Conservation (phyloP, 2,113 vertebrate genomes). For the Morphnarchus princeps region DNA sequence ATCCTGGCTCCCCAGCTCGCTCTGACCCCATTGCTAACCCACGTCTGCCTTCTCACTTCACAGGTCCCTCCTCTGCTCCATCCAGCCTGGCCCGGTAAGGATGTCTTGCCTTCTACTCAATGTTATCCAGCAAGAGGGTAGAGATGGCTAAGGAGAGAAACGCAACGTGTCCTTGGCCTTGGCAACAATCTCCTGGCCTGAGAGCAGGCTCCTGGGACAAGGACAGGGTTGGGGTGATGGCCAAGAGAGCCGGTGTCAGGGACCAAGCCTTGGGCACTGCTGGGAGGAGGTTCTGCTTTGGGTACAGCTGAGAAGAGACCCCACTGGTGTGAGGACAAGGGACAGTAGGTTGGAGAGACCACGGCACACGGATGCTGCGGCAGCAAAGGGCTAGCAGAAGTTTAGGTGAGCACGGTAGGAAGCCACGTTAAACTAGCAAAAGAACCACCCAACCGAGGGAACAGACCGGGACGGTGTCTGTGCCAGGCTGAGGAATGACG, state of each 20-base stretch:
- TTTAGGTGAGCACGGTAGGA: neutral
- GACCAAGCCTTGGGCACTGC: neutral
- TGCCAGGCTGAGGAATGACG: neutral
- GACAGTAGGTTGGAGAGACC: neutral
- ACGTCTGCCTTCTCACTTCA: neutral
- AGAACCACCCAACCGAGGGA: neutral
- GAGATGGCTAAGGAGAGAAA: neutral
- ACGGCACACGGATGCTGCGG: rapidly evolving
- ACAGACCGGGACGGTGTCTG: neutral
- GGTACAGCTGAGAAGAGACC: neutral
- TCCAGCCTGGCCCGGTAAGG: slow-evolving; percentile 50
- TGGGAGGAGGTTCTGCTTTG: neutral
- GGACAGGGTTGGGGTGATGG: neutral
- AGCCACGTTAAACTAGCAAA: neutral
- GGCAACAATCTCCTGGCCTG: neutral
- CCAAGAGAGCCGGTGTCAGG: neutral
- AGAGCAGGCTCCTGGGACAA: neutral
- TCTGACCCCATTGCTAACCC: neutral
- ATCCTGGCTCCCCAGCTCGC: neutral
- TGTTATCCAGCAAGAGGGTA: neutral
- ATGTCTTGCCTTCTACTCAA: neutral
- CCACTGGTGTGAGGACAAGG: neutral
- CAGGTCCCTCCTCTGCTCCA: slow-evolving; percentile 15
- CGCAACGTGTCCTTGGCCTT: neutral
- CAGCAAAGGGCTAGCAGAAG: neutral